These are phyloP conservation scores for Aurelia coerulea DNA, from an alignment of 30 jellyfish, hydroid and myxozoan genomes.

Conservation along the genomic window DNA sequence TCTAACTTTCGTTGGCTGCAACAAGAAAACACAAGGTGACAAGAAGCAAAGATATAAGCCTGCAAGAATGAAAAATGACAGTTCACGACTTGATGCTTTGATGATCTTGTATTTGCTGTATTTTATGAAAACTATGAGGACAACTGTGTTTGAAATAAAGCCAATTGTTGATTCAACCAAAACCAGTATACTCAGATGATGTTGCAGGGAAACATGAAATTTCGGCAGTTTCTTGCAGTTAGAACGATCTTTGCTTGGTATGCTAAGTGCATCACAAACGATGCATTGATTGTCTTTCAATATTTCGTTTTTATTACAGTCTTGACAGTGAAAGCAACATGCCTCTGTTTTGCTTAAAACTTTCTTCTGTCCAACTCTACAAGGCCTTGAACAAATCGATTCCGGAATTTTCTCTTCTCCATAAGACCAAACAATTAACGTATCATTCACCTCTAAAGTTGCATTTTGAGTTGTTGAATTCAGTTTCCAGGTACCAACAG, in stretches of 20 bases:
- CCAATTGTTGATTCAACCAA: constrained; percentile 41
- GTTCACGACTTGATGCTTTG: constrained; percentile 70
- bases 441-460: not conserved
- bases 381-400: constrained; percentile 51
- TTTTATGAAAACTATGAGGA: constrained; percentile 28
- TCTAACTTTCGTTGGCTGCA: constrained; percentile 46
- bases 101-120: constrained; percentile 38
- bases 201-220: not conserved
- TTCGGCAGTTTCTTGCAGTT: constrained; percentile 18
- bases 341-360: constrained; percentile 21
- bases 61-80: constrained; percentile 47
- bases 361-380: constrained; percentile 10
- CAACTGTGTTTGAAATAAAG: constrained; percentile 20
- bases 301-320: constrained; percentile 22
- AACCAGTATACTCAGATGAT: constrained; percentile 12
- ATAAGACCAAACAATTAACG: constrained; percentile 1
- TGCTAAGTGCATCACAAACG: not conserved
- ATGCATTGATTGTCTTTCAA: constrained; percentile 39
- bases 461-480: not conserved
- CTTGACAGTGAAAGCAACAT: constrained; percentile 44
- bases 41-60: constrained; percentile 61
- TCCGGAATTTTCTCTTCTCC: not conserved
- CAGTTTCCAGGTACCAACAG: not conserved
- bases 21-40: constrained; percentile 54
- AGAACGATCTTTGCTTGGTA: constrained; percentile 23